Evolutionary conservation across 2,797 vertebrate genomes (phyloP), one percentile per base, ranked within the genome.

Genomic region (Smutsia gigantea): DNA sequence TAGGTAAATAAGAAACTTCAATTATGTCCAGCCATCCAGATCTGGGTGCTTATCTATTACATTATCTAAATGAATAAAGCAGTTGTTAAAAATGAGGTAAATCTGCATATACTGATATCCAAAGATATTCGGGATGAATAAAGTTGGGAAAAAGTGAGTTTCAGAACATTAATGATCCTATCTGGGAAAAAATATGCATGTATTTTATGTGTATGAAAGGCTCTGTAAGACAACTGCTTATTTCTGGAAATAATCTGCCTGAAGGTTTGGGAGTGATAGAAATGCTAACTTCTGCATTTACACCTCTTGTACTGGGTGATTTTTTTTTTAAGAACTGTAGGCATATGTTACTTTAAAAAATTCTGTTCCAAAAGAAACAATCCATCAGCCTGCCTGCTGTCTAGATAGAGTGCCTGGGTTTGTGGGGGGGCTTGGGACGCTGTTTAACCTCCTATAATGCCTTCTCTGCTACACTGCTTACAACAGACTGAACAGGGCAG

Each of bases 41-140:
- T 77, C 93, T 75, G 68, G 34, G 42, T 61, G 51, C 46, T 84
- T 81, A 63, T 49, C 23, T 34, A 1, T 92, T 39, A 17, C 37
- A 31, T 46, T 64, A 37, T 51, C 34, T 79, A 68, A 63, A n/a
- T 46, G 31, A 59, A 49, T 49, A 94, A 17, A 89, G 59, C 31
- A 63, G 29, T 84, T 82, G 29, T 79, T 90, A 69, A 93, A 96
- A 88, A 82, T 23, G 14, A 88, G 25, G 23, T 37, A 83, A 63
- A 59, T 59, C 49, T 89, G 31, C 4, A 46, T 29, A 63, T n/a
- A 61, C 57, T 46, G 17, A 92, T 87, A n/a, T 10, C 55, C 68
- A 75, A 96, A 95, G 34, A 55, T 83, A 59, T n/a, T 93, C 39
- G 34, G 8, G 8, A 72, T 71, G 72, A 72, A 31, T 71, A n/a